Conservation (phyloP, 1,140 invertebrate species). For the Helicorthomorpha holstii region DNA sequence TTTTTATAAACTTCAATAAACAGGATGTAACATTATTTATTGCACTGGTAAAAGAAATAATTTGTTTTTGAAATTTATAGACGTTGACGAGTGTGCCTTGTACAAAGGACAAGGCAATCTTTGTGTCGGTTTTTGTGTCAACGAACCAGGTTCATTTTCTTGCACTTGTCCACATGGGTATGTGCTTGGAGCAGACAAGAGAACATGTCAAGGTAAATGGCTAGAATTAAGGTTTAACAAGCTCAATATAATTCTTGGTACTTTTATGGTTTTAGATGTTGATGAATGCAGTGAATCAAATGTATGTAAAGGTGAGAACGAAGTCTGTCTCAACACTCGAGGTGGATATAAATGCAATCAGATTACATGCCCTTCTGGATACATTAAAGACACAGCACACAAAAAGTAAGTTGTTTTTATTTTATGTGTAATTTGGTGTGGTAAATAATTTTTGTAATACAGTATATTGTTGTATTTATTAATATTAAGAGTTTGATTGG, state of each 20-base stretch:
- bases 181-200: constrained; percentile 42
- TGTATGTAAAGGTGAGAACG: constrained; percentile 41
- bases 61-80: constrained; percentile 21
- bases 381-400: constrained; percentile 46
- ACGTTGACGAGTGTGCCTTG: constrained; percentile 72
- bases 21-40: too few species aligned
- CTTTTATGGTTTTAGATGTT: too few species aligned
- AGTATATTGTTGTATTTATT: too few species aligned
- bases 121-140: constrained; percentile 71
- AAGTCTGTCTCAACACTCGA: constrained; percentile 77
- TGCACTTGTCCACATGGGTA: constrained; percentile 79
- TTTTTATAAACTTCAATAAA: too few species aligned
- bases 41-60: neutral
- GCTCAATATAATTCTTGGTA: too few species aligned
- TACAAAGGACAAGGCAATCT: constrained; percentile 40
- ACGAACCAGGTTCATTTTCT: constrained; percentile 66
- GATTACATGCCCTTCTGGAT: constrained; percentile 67
- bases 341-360: constrained; percentile 73
- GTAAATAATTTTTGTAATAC: constrained; percentile 6
- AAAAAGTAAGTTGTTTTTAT: constrained; percentile 43
- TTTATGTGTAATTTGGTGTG: constrained; percentile 2
- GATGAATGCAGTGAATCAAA: constrained; percentile 59
- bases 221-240: too few species aligned
- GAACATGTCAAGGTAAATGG: constrained; percentile 50
- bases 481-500: constrained; percentile 3